Conservation (phyloP, 2,113 vertebrate genomes). For the Probosciger aterrimus region DNA sequence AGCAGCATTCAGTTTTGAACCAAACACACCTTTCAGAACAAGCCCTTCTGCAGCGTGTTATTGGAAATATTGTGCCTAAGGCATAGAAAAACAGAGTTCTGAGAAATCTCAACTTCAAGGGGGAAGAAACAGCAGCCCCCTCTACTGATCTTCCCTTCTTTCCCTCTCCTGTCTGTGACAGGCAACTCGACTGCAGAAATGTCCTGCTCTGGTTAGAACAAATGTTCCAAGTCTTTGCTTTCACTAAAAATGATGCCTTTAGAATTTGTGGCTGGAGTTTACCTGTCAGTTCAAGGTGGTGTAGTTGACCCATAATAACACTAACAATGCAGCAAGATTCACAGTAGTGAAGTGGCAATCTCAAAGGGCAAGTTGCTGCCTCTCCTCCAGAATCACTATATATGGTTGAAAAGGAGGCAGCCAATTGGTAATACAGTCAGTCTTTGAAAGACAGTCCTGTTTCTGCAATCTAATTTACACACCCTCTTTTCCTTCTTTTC, state of each 20-base stretch:
- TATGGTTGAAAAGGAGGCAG: background rate
- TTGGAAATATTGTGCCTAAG: background rate
- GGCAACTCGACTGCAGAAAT: background rate
- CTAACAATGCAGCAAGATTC: background rate
- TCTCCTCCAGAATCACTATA: background rate
- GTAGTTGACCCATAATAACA: background rate
- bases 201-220: background rate
- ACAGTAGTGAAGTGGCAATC: background rate
- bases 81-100: background rate
- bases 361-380: background rate
- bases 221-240: background rate
- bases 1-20: background rate
- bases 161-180: background rate
- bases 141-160: background rate
- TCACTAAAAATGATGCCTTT: background rate
- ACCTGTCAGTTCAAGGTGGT: background rate
- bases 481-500: background rate
- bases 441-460: background rate
- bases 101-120: background rate
- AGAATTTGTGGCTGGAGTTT: background rate
- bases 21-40: background rate
- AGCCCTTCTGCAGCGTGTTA: background rate
- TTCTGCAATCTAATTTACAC: background rate
- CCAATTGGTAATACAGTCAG: background rate
- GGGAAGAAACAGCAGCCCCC: background rate